These are phyloP conservation scores for Dasypogon diadema DNA, from an alignment of 2,888 invertebrate genomes.

Conservation along the genomic window DNA sequence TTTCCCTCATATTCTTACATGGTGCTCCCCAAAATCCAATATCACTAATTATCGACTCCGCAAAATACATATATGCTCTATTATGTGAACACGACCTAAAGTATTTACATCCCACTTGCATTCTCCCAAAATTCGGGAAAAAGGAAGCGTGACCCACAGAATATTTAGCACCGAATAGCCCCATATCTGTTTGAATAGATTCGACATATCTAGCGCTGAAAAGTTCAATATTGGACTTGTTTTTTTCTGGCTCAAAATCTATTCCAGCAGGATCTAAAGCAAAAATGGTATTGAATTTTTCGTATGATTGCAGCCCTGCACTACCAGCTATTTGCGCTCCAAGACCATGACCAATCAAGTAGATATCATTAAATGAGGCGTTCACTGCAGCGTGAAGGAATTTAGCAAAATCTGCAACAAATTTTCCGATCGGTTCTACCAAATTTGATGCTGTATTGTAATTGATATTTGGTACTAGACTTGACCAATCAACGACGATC, in stretches of 20 bases:
- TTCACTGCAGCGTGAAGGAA: not conserved
- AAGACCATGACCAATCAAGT: slow-evolving; percentile 29
- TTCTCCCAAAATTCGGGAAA: slow-evolving; percentile 60
- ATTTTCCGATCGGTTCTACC: not conserved
- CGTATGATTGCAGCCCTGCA: not conserved
- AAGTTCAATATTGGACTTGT: slow-evolving; percentile 36
- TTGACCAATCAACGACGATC: slow-evolving; percentile 72
- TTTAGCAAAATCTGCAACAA: slow-evolving; percentile 20
- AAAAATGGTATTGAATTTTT: slow-evolving; percentile 24
- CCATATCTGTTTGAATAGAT: slow-evolving; percentile 60
- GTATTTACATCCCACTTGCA: slow-evolving; percentile 60
- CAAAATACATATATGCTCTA: slow-evolving; percentile 52
- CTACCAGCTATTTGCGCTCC: slow-evolving; percentile 39
- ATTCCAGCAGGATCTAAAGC: slow-evolving; percentile 39
- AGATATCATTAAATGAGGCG: slow-evolving; percentile 12
- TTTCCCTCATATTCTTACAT: slow-evolving; percentile 30
- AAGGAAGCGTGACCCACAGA: slow-evolving; percentile 60
- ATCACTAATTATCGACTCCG: slow-evolving; percentile 60
- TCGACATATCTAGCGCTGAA: slow-evolving; percentile 59
- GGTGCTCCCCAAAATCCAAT: slow-evolving; percentile 41
- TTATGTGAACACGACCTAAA: slow-evolving; percentile 53
- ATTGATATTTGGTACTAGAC: not conserved
- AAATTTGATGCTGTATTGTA: not conserved
- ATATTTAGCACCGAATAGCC: slow-evolving; percentile 56
- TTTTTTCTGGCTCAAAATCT: not conserved